Base-by-base conservation (phyloP, 2,888 invertebrate genomes). In the Spisula subtruncata region DNA sequence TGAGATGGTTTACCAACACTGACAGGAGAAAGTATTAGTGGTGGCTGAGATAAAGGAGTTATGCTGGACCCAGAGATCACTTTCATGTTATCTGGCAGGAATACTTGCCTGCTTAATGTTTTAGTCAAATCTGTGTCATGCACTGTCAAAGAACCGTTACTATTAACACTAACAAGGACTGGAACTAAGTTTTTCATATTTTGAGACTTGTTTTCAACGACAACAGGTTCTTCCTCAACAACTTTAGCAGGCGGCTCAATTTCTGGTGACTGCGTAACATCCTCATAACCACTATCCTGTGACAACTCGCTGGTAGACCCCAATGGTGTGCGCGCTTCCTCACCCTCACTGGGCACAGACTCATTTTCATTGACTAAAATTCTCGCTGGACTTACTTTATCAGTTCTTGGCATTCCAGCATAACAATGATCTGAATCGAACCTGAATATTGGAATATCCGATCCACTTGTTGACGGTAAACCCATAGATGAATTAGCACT, bases 251-350 rank as follows among this genome's bases (percentile, higher is more conserved):
- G 84, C 18, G 84, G 83, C 51, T 91, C 87, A 46, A 85, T 51
- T n/a, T 89, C 92, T 29, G 93, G 93, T 20, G 93, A 93, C 32
- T 91, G 93, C 18, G 90, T 90, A 18, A 91, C 86, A 84, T 93
- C 93, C 82, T 92, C 92, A 86, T 92, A 93, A 2, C 94, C 94
- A 90, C 94, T 94, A 66, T 94, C 94, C 88, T 94, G 94, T n/a
- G 94, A 94, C 12, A 94, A 80, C 56, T 94, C 93, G 86, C 90
- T 90, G 12, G 79, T 71, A 16, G 90, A 91, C 20, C 90, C 89
- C n/a, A 83, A 66, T 5, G 87, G 92, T 51, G 87, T 88, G 12
- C 66, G 41, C 6, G 66, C 89, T 54, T 91, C 90, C 16, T 89
- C 90, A 5, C 60, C 86, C 32, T 89, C 88, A 84, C 86, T 88